Percentiles rank a stretch among this genome's conserved stretches.
These are phyloP conservation scores for Drosophila pseudoananassae DNA, from an alignment of 1,140 invertebrate genomes.

Conservation along the genomic window DNA sequence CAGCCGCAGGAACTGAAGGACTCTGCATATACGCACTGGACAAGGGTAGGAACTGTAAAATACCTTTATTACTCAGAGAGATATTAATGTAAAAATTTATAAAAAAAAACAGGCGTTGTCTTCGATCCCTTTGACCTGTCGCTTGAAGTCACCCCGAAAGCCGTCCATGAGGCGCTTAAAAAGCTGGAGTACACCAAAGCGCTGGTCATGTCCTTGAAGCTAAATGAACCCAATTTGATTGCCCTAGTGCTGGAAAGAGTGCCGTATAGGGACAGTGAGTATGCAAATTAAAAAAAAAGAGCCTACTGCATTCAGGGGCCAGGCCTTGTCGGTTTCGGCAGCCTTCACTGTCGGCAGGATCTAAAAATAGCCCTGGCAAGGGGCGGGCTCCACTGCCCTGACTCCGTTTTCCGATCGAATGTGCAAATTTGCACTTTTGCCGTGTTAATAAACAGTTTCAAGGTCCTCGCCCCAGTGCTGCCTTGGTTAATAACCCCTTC, in stretches of 20 bases:
- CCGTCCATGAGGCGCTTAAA: conserved; percentile 87
- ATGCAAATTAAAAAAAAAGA: conserved; percentile 45
- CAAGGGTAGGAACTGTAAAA: conserved; percentile 84
- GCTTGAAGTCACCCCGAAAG: conserved; percentile 91
- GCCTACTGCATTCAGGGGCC: conserved; percentile 23
- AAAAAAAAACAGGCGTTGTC: conserved; percentile 67
- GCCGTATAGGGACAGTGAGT: conserved; percentile 90
- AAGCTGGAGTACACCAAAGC: conserved; percentile 89
- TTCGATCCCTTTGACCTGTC: conserved; percentile 95
- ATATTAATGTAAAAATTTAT: not conserved
- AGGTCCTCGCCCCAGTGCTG: conserved; percentile 52
- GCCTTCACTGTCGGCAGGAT: conserved; percentile 45
- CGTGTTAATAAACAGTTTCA: conserved; percentile 79
- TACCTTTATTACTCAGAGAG: not conserved
- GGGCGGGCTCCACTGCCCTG: conserved; percentile 37
- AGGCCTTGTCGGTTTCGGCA: conserved; percentile 26
- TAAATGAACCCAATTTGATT: conserved; percentile 93
- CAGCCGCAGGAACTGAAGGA: conserved; percentile 96
- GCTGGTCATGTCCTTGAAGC: conserved; percentile 92
- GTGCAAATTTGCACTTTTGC: conserved; percentile 71
- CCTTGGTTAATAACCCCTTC: conserved; percentile 65
- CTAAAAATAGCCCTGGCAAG: conserved; percentile 58
- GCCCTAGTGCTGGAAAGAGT: conserved; percentile 94
- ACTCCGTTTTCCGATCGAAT: conserved; percentile 69
- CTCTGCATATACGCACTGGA: conserved; percentile 95